Conservation (phyloP, 2,113 vertebrate genomes). For the Trematocara marginatum region DNA sequence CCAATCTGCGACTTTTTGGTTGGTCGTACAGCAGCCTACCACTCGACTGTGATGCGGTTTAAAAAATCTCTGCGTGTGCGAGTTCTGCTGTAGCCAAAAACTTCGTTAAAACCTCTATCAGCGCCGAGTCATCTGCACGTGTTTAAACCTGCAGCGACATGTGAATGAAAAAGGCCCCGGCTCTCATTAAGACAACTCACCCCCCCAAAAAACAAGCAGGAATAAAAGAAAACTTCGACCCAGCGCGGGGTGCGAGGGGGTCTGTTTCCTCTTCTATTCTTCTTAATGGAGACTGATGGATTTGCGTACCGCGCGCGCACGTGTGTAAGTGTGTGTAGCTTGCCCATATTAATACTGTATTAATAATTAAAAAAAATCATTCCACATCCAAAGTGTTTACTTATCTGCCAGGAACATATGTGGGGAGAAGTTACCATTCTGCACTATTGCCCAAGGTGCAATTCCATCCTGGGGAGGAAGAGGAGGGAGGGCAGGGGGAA, state of each 20-base stretch:
- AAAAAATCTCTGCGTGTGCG: neutral
- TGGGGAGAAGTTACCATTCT: constrained; percentile 93
- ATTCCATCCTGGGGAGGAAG: constrained; percentile 76
- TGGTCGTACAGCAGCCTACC: neutral
- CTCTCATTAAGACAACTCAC: neutral
- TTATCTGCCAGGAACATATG: constrained; percentile 99
- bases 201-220: neutral
- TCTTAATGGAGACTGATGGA: constrained; percentile 73
- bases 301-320: constrained; percentile 55
- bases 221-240: neutral
- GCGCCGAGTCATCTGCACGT: neutral
- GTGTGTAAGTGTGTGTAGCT: constrained; percentile 65
- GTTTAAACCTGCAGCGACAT: constrained; percentile 25
- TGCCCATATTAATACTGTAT: constrained; percentile 82
- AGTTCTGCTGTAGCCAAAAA: neutral
- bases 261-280: constrained; percentile 35
- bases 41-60: neutral
- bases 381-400: constrained; percentile 99
- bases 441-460: constrained; percentile 97
- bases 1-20: neutral
- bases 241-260: constrained; percentile 4
- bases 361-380: constrained; percentile 96
- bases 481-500: constrained; percentile 22
- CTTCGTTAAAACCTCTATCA: neutral
- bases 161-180: neutral